Evolutionary conservation across 1,140 invertebrate species (phyloP), one percentile per base, ranked within the genome.

Genomic region (Vanessa atalanta): DNA sequence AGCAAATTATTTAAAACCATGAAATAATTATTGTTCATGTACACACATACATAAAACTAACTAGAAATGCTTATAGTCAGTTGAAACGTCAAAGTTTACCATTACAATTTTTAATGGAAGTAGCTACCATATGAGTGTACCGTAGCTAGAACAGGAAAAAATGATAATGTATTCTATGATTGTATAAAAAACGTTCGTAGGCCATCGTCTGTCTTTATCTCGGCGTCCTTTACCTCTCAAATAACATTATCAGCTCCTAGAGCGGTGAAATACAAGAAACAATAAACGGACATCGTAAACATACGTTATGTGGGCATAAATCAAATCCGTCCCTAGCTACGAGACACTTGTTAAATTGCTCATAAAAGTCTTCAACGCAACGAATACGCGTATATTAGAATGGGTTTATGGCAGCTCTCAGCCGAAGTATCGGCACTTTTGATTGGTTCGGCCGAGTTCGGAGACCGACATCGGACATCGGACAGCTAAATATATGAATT

Each of bases 301-400:
- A 70, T 80, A 78, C 72, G 78, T 88, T 88, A 89, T 88, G 86
- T 85, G 75, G 77, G 70, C 83, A 85, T 91, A 90, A 90, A 90
- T 91, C 88, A 91, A 88, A 86, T 79, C 70, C 75, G 74, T 73
- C 81, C 78, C 75, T 72, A 79, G 81, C 81, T 85, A 81, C 81
- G 81, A 84, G 86, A 91, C 88, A 89, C 87, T 88, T 89, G 87
- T 91, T 90, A 89, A 86, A 89, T 88, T 86, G 85, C 84, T 86
- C 87, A 90, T 90, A 89, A 90, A 89, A 88, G 87, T 90, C 87
- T 83, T 85, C 80, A 84, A 86, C 83, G 79, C 80, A 84, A 83
- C 85, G 81, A 78, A 82, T 83, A 80, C 79, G 83, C 88, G 85
- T 91, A 88, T 89, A 88, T 91, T 86, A 88, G 78, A 79, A 78